Percentiles rank a stretch among this genome's conserved stretches.
These are phyloP conservation scores for Macrophya annulata DNA, from an alignment of 2,888 invertebrate genomes.

Conservation along the genomic window DNA sequence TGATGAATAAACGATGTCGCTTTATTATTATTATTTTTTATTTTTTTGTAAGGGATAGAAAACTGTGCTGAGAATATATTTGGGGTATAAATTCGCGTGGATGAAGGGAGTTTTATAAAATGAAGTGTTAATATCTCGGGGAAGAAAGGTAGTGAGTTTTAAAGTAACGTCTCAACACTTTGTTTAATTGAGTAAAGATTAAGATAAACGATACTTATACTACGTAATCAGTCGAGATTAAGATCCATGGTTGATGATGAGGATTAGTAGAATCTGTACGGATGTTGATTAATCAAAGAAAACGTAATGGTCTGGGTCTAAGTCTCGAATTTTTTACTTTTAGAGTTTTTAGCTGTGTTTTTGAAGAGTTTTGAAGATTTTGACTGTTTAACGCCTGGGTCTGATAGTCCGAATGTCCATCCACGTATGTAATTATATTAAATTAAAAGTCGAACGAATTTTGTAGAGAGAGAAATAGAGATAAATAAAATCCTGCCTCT, in stretches of 20 bases:
- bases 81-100: no score
- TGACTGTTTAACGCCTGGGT: no score
- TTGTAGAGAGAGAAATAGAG: background rate
- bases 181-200: slow-evolving; percentile 5
- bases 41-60: no score
- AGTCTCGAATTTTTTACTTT: no score
- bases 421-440: background rate
- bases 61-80: no score
- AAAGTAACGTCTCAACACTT: background rate
- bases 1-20: no score
- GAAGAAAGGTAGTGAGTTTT: background rate
- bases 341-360: no score
- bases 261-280: background rate
- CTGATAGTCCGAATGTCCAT: background rate
- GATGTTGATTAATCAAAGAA: background rate
- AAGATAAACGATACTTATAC: background rate
- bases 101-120: background rate
- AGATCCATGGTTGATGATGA: background rate
- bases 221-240: background rate
- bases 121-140: slow-evolving; percentile 3
- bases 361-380: no score
- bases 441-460: background rate
- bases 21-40: no score
- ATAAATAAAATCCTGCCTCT: background rate
- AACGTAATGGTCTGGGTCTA: no score